Percentiles rank a stretch among this genome's conserved stretches.
Conservation (phyloP, 2,113 vertebrate species). For the Tetraodon nigroviridis region DNA sequence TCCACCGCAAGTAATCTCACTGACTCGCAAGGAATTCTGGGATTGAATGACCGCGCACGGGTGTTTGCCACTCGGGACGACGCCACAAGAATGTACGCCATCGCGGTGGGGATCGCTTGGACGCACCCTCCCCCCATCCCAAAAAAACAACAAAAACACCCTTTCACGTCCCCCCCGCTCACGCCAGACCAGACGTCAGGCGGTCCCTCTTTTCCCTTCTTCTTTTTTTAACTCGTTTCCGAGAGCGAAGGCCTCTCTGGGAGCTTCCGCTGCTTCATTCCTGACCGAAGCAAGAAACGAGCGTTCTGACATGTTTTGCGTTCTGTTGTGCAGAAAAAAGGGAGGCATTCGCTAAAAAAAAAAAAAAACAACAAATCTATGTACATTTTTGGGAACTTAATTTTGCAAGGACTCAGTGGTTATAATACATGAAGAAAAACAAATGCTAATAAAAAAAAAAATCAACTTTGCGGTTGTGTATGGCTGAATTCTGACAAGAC, state of each 20-base stretch:
- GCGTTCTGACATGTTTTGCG: conserved; percentile 5
- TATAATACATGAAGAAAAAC: conserved; percentile 51
- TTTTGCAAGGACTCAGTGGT: conserved; percentile 53
- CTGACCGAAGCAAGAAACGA: conserved; percentile 28
- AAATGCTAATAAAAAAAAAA: conserved; percentile 65
- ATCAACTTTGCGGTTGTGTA: conserved; percentile 31
- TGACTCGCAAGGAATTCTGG: conserved; percentile 45
- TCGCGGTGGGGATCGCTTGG: not conserved
- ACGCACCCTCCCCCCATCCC: not conserved
- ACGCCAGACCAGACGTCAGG: conserved; percentile 47
- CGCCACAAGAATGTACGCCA: conserved; percentile 8
- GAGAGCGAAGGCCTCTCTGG: conserved; percentile 37
- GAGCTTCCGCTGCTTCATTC: conserved; percentile 19
- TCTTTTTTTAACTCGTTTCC: conserved; percentile 59
- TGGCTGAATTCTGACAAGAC: not conserved
- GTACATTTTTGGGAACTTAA: conserved; percentile 57
- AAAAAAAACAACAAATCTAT: conserved; percentile 14
- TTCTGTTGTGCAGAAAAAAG: not conserved
- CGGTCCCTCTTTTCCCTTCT: conserved; percentile 12
- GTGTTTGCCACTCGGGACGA: conserved; percentile 34
- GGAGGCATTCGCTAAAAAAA: conserved; percentile 36
- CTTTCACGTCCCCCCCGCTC: conserved; percentile 56
- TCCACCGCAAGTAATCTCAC: conserved; percentile 8
- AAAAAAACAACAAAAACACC: too few species aligned
- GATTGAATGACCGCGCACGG: conserved; percentile 34